Base-by-base conservation (phyloP, 2,888 invertebrate species). In the Caenorhabditis angaria region DNA sequence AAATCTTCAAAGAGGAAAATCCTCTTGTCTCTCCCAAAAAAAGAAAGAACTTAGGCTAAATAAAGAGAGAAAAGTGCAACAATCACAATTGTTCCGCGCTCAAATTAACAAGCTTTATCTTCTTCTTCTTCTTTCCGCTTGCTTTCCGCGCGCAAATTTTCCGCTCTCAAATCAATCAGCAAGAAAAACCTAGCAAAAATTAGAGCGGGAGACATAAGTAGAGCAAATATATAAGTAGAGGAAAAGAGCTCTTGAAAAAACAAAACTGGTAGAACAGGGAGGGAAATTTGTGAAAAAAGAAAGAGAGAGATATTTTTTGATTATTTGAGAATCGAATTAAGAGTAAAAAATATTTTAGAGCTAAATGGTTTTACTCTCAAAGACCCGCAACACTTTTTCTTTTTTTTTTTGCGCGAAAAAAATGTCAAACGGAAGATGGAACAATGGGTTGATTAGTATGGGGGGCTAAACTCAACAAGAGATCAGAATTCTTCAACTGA, bases 381-480 rank as follows among this genome's bases (percentile, higher is more conserved):
- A 41, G 41, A 41, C 41, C 41, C 14, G 18, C 41, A 41, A 6
- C 41, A 41, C 14, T 60, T 27, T 50, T 48, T 60, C 29, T 57
- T 14, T 29, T n/a, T 56, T 56, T 56, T 55, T 56, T 56, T 29
- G 2, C 41, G 57, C 56, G 28, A 32, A 55, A 29, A 28, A 22
- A 35, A 35, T 27, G 35, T 28, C 20, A 47, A 55, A 18, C 14
- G 50, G 56, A 61, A 54, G 14, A 25, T 61, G 5, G 35, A 54
- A 61, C 51, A 29, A 51, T 18, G 55, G 41, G 3, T 12, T 41
- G 41, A 41, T 41, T 41, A 41, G n/a, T n/a, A n/a, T n/a, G n/a
- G n/a, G n/a, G n/a, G n/a, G n/a, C n/a, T n/a, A n/a, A n/a, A n/a
- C n/a, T n/a, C n/a, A n/a, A n/a, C n/a, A n/a, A n/a, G n/a, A n/a